Evolutionary conservation across 2,113 vertebrate species (phyloP), one percentile per base, ranked within the genome.

Genomic region (Hymenochirus boettgeri): DNA sequence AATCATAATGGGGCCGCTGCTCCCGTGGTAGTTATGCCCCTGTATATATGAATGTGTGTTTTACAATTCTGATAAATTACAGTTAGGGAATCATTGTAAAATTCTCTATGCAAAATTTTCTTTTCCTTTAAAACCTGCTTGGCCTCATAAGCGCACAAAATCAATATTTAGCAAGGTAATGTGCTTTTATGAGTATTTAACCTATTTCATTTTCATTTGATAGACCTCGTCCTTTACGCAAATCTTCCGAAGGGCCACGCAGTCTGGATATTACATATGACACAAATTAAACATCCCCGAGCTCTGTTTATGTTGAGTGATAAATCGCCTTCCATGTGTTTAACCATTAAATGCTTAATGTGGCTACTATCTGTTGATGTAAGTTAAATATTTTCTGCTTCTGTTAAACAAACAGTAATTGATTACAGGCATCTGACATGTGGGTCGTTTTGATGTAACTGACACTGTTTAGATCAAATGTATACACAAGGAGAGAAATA

Each of bases 251-350:
- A 48, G 8, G 24, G 19, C 37, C 8, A 26, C 3, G 8, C n/a
- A 31, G 33, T 6, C 57, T 15, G 9, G 24, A 33, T 65, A 65
- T 26, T 13, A 19, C 7, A 22, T 4, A 26, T 47, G 52, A 65
- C 21, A 42, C 17, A 17, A 56, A 56, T 11, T 13, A 65, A 35
- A 24, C 62, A 21, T n/a, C 52, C 57, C 18, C 21, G 13, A 12
- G 24, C 22, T 3, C 11, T 33, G 53, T 65, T 65, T 56, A 57
- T 26, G 47, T 31, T 7, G 57, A 7, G 12, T 19, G 19, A 65
- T 65, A 65, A 65, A 65, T 65, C 45, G 48, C 42, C 62, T 12
- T 15, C 33, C 17, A 46, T 31, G 42, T 57, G 52, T 57, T 57
- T 57, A 35, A 57, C 42, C 57, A 54, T 57, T 13, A 54, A 46